Evolutionary conservation across 2,888 invertebrate genomes (phyloP), one percentile per base, ranked within the genome.

Genomic region (Nomada hirtipes): DNA sequence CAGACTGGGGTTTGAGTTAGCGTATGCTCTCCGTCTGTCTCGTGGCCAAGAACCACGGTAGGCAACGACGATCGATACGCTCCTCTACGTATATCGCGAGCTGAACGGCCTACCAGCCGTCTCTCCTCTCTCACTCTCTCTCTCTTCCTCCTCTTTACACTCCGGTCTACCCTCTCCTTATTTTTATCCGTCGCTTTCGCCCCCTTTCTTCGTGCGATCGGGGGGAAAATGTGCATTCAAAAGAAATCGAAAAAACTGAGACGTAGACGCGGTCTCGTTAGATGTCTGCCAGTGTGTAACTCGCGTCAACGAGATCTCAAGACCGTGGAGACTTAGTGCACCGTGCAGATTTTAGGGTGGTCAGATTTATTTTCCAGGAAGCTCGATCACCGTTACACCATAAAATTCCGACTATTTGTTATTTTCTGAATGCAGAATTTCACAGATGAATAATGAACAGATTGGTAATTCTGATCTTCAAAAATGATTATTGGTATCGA

Each of bases 61-160:
- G 81, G 84, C 86, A 79, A 76, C 75, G 84, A 76, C 88, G 90
- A 90, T 90, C 90, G 88, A 90, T 90, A 90, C 84, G 79, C 86
- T 82, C 73, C 87, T 80, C 85, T 84, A 76, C 77, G 83, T 83
- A 64, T 74, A 81, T 76, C 80, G 69, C 75, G 76, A 52, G 63
- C 67, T 73, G 80, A 76, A 78, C 71, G 80, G 86, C 78, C 82
- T 82, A 79, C 82, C 77, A 77, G 76, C 68, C 76, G 18, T 23
- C 50, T 59, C 68, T 44, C 59, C 47, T 11, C 23, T 57, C 60
- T 36, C 57, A 4, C 63, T 26, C 20, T 26, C 50, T n/a, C 55
- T 50, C 29, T 26, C n/a, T 42, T 18, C 10, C 26, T 52, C 13
- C 2, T 13, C 23, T 20, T 13, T 15, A n/a, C 7, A 1, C 18